Evolutionary conservation across 2,113 vertebrate species (phyloP).

Genomic region (Clarias magur): DNA sequence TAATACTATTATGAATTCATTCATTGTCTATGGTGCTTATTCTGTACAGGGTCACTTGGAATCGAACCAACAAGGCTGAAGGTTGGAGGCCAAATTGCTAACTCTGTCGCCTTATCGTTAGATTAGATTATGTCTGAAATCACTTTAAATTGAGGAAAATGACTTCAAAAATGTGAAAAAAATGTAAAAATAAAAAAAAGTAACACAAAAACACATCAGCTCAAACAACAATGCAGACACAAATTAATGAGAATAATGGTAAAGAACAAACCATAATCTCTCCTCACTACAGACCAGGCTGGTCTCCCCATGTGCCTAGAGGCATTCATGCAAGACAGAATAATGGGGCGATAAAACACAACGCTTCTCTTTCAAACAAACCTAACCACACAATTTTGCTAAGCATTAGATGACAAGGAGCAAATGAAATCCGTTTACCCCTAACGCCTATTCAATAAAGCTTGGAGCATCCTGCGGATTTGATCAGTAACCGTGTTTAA

Average conservation of each 20-base stretch:
- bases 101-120: no score
- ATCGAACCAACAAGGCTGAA: no score
- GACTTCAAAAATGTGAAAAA: conserved; percentile 9
- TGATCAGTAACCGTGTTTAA: not conserved
- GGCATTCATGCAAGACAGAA: not conserved
- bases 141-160: no score
- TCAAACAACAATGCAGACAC: not conserved
- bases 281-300: not conserved
- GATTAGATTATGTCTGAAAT: no score
- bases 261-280: not conserved
- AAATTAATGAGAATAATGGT: not conserved
- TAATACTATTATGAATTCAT: no score
- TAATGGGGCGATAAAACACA: not conserved
- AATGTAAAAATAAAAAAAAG: not conserved
- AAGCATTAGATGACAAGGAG: not conserved
- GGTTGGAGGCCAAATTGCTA: no score
- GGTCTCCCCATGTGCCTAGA: not conserved
- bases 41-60: no score
- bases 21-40: no score
- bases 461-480: not conserved
- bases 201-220: not conserved
- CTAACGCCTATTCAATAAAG: not conserved
- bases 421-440: not conserved
- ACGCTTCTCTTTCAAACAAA: not conserved
- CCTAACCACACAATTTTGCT: not conserved